Evolutionary conservation across 2,113 vertebrate genomes (phyloP), one percentile per base, ranked within the genome.

Genomic region (Gila orcuttii): DNA sequence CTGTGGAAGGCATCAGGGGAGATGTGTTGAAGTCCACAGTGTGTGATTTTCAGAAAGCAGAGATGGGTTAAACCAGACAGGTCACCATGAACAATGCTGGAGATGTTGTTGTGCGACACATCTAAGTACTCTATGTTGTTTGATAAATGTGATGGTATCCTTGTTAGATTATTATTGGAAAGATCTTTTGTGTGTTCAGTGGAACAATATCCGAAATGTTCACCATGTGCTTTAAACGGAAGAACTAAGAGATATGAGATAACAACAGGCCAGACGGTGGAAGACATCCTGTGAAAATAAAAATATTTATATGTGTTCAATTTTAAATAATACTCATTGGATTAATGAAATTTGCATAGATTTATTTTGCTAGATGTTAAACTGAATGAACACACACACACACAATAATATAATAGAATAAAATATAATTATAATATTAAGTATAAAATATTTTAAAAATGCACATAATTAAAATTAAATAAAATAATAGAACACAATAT

Each of bases 81-180:
- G 0, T 88, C 83, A 0, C 13, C 21, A 21, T 10, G 79, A 2
- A 71, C 25, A 55, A 94, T 81, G 2, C 47, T 77, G 17, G 7
- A 82, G 64, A 94, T 91, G 33, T 83, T 86, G 86, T 93, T 94
- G 75, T 91, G 4, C 15, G 93, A 94, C 45, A 93, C 28, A 42
- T 94, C 92, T 83, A 94, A 23, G 80, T 90, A 92, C 62, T 92
- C 86, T 0, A 86, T 92, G 85, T 85, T 4, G 0, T 47, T 50
- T 11, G 91, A 77, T 33, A 94, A 73, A 87, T 89, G 36, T 7
- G 47, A 36, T 3, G 93, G 93, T 62, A 94, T 85, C 0, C 11
- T 57, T 2, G 71, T 90, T 28, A 93, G 73, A 4, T 92, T 91
- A 25, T 84, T 73, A 57, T 89, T 3, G 13, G 88, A 92, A 7